These are phyloP conservation scores for Lagorchestes hirsutus DNA, from an alignment of 2,797 vertebrate species.

Conservation along the genomic window DNA sequence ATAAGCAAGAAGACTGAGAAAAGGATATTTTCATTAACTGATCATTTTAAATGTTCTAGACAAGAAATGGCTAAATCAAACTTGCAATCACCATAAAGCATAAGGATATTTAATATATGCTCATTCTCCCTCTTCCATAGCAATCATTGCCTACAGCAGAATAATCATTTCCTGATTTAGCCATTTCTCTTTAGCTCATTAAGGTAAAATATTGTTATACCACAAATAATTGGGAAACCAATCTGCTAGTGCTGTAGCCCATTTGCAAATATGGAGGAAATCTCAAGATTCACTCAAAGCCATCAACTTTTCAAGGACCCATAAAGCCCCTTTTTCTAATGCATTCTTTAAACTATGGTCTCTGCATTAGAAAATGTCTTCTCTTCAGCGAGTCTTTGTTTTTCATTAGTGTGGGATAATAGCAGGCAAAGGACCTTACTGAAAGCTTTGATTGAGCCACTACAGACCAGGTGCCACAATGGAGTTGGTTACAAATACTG, in stretches of 20 bases:
- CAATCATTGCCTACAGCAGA: accelerated
- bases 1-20: conserved; percentile 90
- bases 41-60: conserved; percentile 73
- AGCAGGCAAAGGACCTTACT: conserved; percentile 6
- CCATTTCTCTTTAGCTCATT: conserved; percentile 80
- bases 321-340: conserved; percentile 6
- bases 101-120: conserved; percentile 22
- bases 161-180: conserved; percentile 54
- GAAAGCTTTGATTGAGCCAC: background rate
- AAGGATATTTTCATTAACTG: conserved; percentile 88
- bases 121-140: conserved; percentile 50
- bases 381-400: background rate
- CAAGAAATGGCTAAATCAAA: conserved; percentile 80
- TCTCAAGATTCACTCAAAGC: conserved; percentile 18
- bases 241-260: conserved; percentile 78
- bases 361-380: background rate
- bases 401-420: background rate
- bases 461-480: background rate
- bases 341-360: background rate
- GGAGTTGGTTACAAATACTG: background rate
- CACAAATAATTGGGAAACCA: conserved; percentile 65
- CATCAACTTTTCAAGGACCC: conserved; percentile 1
- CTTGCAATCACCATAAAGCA: conserved; percentile 66
- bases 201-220: conserved; percentile 65
- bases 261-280: conserved; percentile 62